Conservation (phyloP, 2,888 invertebrate genomes). For the Oscheius sp. region DNA sequence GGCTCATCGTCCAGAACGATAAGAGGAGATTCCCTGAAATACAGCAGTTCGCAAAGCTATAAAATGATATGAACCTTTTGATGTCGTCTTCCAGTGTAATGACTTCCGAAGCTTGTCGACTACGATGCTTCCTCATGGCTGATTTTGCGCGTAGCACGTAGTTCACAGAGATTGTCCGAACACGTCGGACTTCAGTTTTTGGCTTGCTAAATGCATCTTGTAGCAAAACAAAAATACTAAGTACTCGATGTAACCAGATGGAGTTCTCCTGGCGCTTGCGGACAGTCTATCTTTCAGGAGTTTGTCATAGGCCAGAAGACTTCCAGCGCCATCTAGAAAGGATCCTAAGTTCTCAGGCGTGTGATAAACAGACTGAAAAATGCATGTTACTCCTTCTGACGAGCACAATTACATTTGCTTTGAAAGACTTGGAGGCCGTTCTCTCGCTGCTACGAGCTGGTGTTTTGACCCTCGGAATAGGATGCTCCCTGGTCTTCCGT, state of each 20-base stretch:
- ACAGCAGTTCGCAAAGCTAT: not conserved
- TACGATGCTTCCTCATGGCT: constrained; percentile 1
- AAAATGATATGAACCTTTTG: not conserved
- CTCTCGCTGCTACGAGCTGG: no score
- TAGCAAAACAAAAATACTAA: no score
- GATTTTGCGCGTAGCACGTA: constrained; percentile 13
- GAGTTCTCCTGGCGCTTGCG: not conserved
- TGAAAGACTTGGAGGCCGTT: not conserved
- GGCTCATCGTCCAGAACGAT: no score
- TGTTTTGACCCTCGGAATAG: no score
- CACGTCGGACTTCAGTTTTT: no score
- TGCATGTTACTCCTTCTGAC: not conserved
- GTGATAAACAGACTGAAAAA: constrained; percentile 1
- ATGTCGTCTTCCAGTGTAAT: not conserved
- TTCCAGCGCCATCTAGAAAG: not conserved
- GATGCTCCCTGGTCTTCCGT: not conserved
- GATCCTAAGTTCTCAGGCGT: not conserved
- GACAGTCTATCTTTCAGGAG: not conserved
- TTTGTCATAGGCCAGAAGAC: not conserved
- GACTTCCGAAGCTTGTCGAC: constrained; percentile 3
- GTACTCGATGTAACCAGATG: not conserved
- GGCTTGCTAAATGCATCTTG: no score
- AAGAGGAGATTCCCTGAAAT: not conserved
- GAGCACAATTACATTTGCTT: not conserved
- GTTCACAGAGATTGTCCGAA: not conserved